phyloP scores from a whole-genome alignment of 2,113 vertebrate genomes.

The Calypte anna region DNA sequence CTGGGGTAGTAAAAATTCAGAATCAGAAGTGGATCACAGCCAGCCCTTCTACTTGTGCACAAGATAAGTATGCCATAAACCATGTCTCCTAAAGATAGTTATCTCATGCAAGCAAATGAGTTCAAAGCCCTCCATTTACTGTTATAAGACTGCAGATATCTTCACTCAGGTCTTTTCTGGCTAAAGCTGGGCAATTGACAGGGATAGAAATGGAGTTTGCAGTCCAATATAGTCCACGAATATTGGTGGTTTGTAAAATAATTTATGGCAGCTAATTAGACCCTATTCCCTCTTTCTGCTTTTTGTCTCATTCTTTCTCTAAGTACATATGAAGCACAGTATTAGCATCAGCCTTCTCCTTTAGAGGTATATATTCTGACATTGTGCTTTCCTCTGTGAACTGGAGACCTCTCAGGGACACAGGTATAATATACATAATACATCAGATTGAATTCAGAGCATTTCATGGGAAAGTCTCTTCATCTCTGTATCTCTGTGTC shows the following conservation, averaged over 20 bases:
- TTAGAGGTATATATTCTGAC: neutral
- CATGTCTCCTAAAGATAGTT: constrained; percentile 38
- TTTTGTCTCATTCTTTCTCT: neutral
- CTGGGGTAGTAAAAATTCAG: constrained; percentile 43
- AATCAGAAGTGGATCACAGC: constrained; percentile 57
- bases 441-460: neutral
- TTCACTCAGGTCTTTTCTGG: constrained; percentile 13
- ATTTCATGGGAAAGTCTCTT: neutral
- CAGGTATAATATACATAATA: neutral
- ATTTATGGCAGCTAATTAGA: neutral
- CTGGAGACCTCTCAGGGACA: neutral
- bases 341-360: neutral
- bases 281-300: neutral
- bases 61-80: constrained; percentile 59
- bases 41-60: constrained; percentile 38
- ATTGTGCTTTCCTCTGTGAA: neutral
- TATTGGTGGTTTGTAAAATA: neutral
- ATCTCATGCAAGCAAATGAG: constrained; percentile 1
- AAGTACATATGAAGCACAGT: neutral
- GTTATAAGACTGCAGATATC: constrained; percentile 15
- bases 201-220: neutral
- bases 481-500: neutral
- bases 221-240: neutral
- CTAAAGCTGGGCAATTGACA: neutral
- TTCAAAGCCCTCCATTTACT: constrained; percentile 60